phyloP scores from a whole-genome alignment of 1,140 invertebrate species.

The Saccostrea cuccullata region DNA sequence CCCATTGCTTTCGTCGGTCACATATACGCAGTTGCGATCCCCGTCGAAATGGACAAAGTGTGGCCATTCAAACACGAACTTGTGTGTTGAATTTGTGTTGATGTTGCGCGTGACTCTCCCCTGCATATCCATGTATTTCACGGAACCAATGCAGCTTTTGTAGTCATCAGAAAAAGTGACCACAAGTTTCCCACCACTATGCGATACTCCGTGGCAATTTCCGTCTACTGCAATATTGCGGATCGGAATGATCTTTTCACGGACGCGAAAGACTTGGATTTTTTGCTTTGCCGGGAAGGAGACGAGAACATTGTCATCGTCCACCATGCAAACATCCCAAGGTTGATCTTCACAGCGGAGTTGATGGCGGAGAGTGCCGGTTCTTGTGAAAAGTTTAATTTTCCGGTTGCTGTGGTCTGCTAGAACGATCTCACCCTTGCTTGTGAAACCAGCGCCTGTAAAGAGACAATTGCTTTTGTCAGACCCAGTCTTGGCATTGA shows the following conservation, averaged over 20 bases:
- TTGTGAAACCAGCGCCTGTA: neutral
- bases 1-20: neutral
- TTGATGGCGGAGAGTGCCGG: neutral
- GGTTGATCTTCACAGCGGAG: neutral
- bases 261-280: neutral
- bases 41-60: neutral
- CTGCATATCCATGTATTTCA: conserved; percentile 2
- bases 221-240: conserved; percentile 3
- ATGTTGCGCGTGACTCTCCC: neutral
- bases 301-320: neutral
- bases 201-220: conserved; percentile 2
- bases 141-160: conserved; percentile 3
- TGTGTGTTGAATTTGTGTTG: conserved; percentile 6
- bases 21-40: neutral
- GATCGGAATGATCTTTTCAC: conserved; percentile 1
- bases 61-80: neutral
- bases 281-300: neutral
- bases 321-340: neutral
- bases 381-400: neutral
- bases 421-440: neutral
- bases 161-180: neutral
- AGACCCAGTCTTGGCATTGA: neutral
- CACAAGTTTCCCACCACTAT: neutral
- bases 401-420: neutral
- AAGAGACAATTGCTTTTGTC: neutral